phyloP scores from a whole-genome alignment of 2,113 vertebrate species.

The Sylvilagus bachmani region DNA sequence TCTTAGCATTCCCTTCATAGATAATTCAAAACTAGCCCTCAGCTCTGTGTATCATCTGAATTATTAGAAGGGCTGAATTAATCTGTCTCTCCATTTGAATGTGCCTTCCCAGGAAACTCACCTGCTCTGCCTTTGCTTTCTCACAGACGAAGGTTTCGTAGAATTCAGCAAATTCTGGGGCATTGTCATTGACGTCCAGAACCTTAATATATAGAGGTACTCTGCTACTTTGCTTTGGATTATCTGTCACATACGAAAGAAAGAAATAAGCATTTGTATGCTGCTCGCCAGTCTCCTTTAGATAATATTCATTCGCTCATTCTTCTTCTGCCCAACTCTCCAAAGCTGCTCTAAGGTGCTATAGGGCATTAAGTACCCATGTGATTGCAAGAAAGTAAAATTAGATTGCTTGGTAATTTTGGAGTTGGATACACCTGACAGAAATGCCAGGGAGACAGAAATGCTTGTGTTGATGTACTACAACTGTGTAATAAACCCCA shows the following conservation, averaged over 20 bases:
- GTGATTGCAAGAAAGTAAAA: background rate
- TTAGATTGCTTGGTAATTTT: background rate
- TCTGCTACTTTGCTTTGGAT: constrained; percentile 93
- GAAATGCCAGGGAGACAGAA: background rate
- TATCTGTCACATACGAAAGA: constrained; percentile 89
- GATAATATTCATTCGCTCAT: background rate
- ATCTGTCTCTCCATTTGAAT: constrained; percentile 33
- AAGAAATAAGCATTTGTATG: constrained; percentile 61
- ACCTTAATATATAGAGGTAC: constrained; percentile 95
- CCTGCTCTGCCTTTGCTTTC: constrained; percentile 96
- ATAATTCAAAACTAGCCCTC: constrained; percentile 68
- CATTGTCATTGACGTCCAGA: constrained; percentile 97
- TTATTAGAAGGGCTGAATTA: constrained; percentile 63
- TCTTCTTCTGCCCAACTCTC: background rate
- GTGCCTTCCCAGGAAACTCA: constrained; percentile 77
- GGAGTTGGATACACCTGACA: background rate
- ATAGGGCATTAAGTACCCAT: background rate
- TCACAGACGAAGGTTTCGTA: constrained; percentile 98
- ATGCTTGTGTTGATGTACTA: background rate
- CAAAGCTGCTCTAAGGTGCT: background rate
- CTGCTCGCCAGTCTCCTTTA: background rate
- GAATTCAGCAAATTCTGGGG: constrained; percentile 94
- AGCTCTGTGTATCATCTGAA: constrained; percentile 49
- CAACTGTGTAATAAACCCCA: background rate
- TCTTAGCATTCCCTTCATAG: constrained; percentile 57